Percentiles rank a stretch among this genome's conserved stretches.
Evolutionary conservation across 2,113 vertebrate species (phyloP).

Genomic region (Urocitellus parryii): DNA sequence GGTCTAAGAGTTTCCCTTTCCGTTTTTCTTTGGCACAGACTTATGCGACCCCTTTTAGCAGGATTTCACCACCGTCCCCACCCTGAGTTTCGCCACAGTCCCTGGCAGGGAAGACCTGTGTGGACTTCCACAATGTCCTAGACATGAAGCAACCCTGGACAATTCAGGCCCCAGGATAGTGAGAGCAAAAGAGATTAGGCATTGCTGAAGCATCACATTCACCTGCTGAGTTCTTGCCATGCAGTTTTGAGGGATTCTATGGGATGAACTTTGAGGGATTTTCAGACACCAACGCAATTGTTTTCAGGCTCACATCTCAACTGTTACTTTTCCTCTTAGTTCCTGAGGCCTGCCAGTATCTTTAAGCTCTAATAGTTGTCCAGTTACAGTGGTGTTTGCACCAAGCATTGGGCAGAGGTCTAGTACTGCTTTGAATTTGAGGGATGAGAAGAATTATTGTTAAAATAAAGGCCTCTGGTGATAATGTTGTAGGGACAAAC

Average conservation of each 20-base stretch:
- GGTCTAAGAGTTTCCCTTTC: background rate
- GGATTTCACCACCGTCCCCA: conserved; percentile 26
- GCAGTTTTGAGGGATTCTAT: background rate
- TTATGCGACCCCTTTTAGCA: background rate
- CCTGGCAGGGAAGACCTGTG: background rate
- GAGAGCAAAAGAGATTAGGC: background rate
- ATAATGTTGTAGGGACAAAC: too few relatives aligned
- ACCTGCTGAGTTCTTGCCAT: background rate
- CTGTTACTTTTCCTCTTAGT: background rate
- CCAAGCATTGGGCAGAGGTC: background rate
- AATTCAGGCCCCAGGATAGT: rapidly evolving
- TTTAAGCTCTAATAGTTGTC: background rate
- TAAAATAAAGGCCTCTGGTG: background rate
- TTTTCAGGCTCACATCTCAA: background rate
- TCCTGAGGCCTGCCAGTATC: background rate
- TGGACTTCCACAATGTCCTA: background rate
- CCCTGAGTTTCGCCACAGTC: conserved; percentile 22
- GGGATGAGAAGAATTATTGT: background rate
- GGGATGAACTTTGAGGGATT: background rate
- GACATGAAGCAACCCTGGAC: background rate
- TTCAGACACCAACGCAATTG: background rate
- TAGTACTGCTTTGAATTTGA: background rate
- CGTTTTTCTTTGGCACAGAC: background rate
- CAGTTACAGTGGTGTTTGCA: background rate
- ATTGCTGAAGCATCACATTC: background rate